Percentiles rank a stretch among this genome's conserved stretches.
Evolutionary conservation across 2,797 vertebrate species (phyloP).

Genomic region (Spinibarbus caldwelli): DNA sequence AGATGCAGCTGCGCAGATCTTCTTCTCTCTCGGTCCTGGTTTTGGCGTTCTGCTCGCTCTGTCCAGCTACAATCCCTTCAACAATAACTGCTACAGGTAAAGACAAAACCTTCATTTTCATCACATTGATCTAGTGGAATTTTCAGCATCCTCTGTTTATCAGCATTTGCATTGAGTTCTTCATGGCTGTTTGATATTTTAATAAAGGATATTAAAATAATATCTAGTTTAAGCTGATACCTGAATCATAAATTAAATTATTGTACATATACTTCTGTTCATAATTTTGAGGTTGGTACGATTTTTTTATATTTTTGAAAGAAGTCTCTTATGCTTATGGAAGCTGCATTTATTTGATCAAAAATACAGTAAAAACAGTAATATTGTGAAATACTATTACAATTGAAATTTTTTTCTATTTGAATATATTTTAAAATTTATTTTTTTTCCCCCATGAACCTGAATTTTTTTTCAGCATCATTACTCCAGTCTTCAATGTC

Average conservation of each 20-base stretch:
- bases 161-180: neutral
- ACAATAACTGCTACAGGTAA: constrained; percentile 94
- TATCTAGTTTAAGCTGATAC: no score
- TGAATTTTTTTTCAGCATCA: neutral
- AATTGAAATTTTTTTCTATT: neutral
- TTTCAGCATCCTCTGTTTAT: neutral
- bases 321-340: neutral
- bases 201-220: neutral
- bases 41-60: constrained; percentile 91
- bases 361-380: neutral
- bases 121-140: neutral
- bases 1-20: constrained; percentile 91
- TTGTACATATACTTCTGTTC: no score
- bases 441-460: neutral
- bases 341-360: neutral
- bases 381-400: no score
- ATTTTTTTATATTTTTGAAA: no score
- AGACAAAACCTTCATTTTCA: neutral
- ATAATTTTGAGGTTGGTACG: no score
- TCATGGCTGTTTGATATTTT: neutral
- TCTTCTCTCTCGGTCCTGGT: constrained; percentile 92
- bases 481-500: neutral
- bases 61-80: constrained; percentile 92
- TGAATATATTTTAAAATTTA: neutral
- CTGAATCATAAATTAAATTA: no score